phyloP scores from a whole-genome alignment of 2,113 vertebrate genomes.

The Bombycilla garrulus region DNA sequence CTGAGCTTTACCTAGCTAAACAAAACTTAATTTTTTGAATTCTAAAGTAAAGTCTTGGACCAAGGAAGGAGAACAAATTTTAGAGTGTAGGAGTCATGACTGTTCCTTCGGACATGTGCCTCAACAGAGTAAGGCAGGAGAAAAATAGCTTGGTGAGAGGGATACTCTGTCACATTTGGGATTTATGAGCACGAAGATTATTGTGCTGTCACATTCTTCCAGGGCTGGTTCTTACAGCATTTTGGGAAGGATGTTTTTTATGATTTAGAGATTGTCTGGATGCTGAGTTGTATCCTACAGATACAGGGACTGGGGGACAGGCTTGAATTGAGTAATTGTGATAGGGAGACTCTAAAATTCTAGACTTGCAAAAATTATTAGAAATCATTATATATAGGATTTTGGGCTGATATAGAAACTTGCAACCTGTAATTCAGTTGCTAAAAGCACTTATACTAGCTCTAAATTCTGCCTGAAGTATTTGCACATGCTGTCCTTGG shows the following conservation, averaged over 20 bases:
- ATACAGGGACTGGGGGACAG: background rate
- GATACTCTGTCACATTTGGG: background rate
- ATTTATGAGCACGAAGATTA: background rate
- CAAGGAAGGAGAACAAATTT: background rate
- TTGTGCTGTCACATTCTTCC: background rate
- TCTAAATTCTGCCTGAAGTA: background rate
- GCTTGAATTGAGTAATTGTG: background rate
- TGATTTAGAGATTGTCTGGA: background rate
- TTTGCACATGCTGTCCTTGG: background rate
- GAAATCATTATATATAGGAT: background rate
- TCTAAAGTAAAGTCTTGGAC: background rate
- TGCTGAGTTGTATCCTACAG: background rate
- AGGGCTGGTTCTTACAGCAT: background rate
- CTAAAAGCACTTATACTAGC: background rate
- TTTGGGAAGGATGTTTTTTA: background rate
- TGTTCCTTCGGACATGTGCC: fast-evolving
- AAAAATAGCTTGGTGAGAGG: background rate
- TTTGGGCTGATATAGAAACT: background rate
- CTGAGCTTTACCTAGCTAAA: background rate
- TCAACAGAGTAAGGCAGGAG: background rate
- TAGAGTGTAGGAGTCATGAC: background rate
- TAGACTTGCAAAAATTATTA: background rate
- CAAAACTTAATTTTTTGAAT: background rate
- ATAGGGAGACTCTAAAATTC: background rate
- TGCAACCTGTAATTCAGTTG: background rate